These are phyloP conservation scores for Tipula confusa DNA, from an alignment of 2,888 invertebrate genomes.

Conservation along the genomic window DNA sequence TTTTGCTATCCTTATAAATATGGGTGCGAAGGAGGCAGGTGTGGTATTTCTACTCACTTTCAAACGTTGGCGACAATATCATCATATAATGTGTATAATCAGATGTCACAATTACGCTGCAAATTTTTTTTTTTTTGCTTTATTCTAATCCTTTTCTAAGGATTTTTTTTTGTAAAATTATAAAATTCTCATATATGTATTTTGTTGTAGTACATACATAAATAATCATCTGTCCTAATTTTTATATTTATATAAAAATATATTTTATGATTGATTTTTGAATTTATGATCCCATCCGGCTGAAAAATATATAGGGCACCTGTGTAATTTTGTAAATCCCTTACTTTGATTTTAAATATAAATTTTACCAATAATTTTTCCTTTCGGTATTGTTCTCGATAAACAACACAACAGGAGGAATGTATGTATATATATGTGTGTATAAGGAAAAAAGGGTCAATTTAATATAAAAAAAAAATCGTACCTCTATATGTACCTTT, in stretches of 20 bases:
- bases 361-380: not conserved
- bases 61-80: not conserved
- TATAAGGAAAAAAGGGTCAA: not conserved
- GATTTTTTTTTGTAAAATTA: not conserved
- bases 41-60: not conserved
- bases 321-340: slow-evolving; percentile 25
- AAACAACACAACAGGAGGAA: slow-evolving; percentile 25
- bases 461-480: not conserved
- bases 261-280: slow-evolving; percentile 21
- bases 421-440: no score
- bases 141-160: slow-evolving; percentile 6
- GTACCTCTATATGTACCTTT: not conserved
- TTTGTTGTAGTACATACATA: no score
- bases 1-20: no score
- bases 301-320: slow-evolving; percentile 26
- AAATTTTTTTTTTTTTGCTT: slow-evolving; percentile 3
- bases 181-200: not conserved
- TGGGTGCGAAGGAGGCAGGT: not conserved
- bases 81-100: slow-evolving; percentile 1
- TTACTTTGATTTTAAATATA: not conserved
- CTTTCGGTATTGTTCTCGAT: not conserved
- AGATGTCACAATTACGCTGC: slow-evolving; percentile 28
- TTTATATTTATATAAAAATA: not conserved
- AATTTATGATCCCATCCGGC: slow-evolving; percentile 29
- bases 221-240: slow-evolving; percentile 27